phyloP scores from a whole-genome alignment of 2,113 vertebrate genomes.

The Crotalus horridus region DNA sequence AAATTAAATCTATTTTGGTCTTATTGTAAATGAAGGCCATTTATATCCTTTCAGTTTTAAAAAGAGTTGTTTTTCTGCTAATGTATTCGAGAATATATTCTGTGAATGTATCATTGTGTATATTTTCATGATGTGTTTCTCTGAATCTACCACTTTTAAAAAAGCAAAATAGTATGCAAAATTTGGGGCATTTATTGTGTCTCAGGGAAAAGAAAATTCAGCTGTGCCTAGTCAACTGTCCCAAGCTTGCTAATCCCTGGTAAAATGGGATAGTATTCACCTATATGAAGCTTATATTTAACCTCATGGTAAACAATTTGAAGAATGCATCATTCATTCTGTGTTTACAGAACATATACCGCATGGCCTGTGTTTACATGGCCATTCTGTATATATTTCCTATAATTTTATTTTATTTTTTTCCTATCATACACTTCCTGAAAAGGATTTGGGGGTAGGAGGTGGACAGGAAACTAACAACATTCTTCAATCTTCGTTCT shows the following conservation, averaged over 20 bases:
- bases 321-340: background rate
- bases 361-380: background rate
- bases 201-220: background rate
- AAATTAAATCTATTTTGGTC: slow-evolving; percentile 17
- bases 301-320: background rate
- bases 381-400: background rate
- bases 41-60: background rate
- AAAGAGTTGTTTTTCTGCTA: background rate
- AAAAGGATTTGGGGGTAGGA: background rate
- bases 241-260: background rate
- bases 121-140: background rate
- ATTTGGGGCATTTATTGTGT: background rate
- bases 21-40: background rate
- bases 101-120: background rate
- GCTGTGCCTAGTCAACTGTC: background rate
- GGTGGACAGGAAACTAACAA: background rate
- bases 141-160: background rate
- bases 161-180: background rate
- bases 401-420: background rate
- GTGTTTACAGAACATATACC: background rate
- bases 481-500: background rate
- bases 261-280: background rate
- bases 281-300: background rate
- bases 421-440: background rate
- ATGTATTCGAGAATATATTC: background rate